Evolutionary conservation across 2,797 vertebrate species (phyloP), one percentile per base, ranked within the genome.

Genomic region (Columba guinea): DNA sequence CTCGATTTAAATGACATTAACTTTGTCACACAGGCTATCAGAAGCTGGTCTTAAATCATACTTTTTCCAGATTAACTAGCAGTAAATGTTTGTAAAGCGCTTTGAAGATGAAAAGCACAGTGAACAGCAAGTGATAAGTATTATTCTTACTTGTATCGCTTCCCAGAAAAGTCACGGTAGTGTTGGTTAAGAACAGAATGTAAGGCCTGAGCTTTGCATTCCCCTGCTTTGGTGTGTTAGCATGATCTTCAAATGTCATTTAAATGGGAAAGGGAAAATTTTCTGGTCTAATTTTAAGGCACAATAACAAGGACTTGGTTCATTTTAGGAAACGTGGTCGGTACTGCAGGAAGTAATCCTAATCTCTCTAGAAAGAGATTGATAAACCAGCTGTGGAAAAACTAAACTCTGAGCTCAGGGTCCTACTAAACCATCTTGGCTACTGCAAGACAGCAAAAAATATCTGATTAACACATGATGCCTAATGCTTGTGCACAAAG

Each of bases 1-100:
- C 65, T 87, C 3, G 13, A 84, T 94, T 95, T 92, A 95, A 96
- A 94, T 92, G 52, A 46, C 84, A 83, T 95, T 96, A 84, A 51
- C 52, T 87, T 95, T 91, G 92, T 87, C 93, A 95, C 82, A 83
- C 44, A 32, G 76, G 59, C 69, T 83, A 81, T 64, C 76, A 81
- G 83, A 93, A 90, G 73, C 62, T 51, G 22, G 23, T 46, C 84
- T 94, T 87, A 96, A 95, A 96, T 93, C 71, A 82, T 67, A 63
- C 56, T 93, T 89, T 84, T 80, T 49, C 62, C 79, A 86, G 62
- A 95, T 95, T 93, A 96, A 84, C 37, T 59, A 49, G 64, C 79
- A 90, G 18, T 71, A 94, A 93, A 82, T 93, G 78, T 89, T 89
- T 84, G 46, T 91, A 96, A 93, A 86, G 63, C 0, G 0, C 83